Percentiles rank a stretch among this genome's conserved stretches.
Conservation (phyloP, 2,888 invertebrate species). For the Deilephila elpenor region DNA sequence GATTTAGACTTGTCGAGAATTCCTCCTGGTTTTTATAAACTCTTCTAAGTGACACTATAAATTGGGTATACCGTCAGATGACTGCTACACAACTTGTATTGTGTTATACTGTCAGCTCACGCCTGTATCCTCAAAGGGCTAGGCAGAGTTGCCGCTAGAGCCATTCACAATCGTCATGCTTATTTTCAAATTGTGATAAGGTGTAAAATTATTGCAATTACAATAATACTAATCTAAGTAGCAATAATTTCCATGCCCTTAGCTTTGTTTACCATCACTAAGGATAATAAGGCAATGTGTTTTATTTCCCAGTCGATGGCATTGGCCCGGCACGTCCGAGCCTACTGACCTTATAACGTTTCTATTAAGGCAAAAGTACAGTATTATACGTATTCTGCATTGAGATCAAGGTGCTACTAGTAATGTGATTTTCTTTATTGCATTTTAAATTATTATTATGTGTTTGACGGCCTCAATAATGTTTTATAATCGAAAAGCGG, state of each 20-base stretch:
- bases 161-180: no score
- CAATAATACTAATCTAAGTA: background rate
- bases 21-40: no score
- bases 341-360: constrained; percentile 11
- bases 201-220: no score
- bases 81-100: no score
- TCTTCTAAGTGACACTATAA: no score
- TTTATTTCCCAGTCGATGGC: constrained; percentile 1
- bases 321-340: background rate
- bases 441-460: background rate
- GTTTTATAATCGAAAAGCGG: background rate
- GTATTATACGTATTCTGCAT: constrained; percentile 9
- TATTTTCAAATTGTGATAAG: no score
- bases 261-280: background rate
- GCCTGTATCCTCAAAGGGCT: no score
- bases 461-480: background rate
- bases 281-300: constrained; percentile 3
- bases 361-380: background rate
- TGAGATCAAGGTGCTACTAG: constrained; percentile 6
- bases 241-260: background rate
- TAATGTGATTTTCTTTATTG: constrained; percentile 9
- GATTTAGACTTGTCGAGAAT: no score
- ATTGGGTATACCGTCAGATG: no score
- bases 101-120: no score
- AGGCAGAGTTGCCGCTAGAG: no score